phyloP scores from a whole-genome alignment of 2,888 invertebrate species.

The Bombyx huttoni region DNA sequence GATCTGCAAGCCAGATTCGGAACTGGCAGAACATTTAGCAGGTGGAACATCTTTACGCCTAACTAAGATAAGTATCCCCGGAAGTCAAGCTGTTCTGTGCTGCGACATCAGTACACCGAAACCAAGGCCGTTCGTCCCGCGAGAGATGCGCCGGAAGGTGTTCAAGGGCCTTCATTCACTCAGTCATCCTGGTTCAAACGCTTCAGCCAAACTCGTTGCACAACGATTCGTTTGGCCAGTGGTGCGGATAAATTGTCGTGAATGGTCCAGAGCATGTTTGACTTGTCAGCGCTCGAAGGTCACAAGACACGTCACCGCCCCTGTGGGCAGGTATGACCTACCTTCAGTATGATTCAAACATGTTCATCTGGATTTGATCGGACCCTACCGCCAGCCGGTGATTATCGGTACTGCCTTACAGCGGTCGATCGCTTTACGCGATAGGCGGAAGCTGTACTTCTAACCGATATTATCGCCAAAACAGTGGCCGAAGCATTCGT shows the following conservation, averaged over 20 bases:
- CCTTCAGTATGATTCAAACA: too few relatives aligned
- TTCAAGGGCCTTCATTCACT: conserved; percentile 16
- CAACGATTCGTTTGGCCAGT: conserved; percentile 32
- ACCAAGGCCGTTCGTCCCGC: conserved; percentile 14
- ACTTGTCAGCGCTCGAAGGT: conserved; percentile 2
- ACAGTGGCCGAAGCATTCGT: too few relatives aligned
- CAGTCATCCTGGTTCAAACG: conserved; percentile 14
- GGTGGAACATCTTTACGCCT: conserved; percentile 11
- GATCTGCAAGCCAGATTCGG: conserved; percentile 9
- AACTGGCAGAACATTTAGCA: conserved; percentile 6
- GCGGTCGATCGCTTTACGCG: too few relatives aligned
- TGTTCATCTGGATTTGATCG: too few relatives aligned
- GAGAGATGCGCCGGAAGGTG: conserved; percentile 7
- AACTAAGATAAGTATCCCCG: conserved; percentile 5
- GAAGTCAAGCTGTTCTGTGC: conserved; percentile 5
- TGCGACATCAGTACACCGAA: conserved; percentile 13
- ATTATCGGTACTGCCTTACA: too few relatives aligned
- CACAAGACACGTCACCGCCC: too few relatives aligned
- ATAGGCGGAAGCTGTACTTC: too few relatives aligned
- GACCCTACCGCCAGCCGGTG: too few relatives aligned
- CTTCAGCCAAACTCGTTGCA: conserved; percentile 15
- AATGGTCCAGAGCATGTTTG: conserved; percentile 23
- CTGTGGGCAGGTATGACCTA: too few relatives aligned
- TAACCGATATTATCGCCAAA: too few relatives aligned
- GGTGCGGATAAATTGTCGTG: conserved; percentile 21